Conservation (phyloP, 2,113 vertebrate genomes). For the Ophiodon elongatus region DNA sequence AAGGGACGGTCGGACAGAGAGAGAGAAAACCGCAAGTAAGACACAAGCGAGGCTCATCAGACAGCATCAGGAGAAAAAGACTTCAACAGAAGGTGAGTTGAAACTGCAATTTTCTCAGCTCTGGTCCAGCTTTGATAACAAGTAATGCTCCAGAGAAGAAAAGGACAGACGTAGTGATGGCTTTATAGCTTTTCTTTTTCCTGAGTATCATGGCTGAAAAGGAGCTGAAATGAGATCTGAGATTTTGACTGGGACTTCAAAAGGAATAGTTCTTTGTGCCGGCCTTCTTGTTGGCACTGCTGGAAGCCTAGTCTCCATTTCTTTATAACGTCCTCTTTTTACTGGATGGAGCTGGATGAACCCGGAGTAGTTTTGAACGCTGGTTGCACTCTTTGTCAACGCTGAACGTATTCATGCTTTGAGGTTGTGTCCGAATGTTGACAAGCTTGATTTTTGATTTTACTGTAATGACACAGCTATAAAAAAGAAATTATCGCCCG, state of each 20-base stretch:
- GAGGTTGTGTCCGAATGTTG: neutral
- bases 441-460: neutral
- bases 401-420: neutral
- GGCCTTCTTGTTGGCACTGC: neutral
- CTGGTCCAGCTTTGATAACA: constrained; percentile 12
- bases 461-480: neutral
- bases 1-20: constrained; percentile 1
- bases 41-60: constrained; percentile 19
- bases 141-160: neutral
- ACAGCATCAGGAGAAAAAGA: constrained; percentile 29
- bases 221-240: constrained; percentile 23
- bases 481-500: neutral
- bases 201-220: neutral
- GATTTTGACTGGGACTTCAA: constrained; percentile 2
- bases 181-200: neutral
- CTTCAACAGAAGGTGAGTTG: constrained; percentile 50
- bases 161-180: neutral
- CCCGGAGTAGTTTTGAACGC: neutral
- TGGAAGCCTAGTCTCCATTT: neutral
- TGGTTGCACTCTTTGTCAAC: neutral
- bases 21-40: constrained; percentile 18
- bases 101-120: constrained; percentile 26
- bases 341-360: neutral
- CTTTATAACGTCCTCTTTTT: neutral
- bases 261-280: constrained; percentile 3